Percentiles rank a stretch among this genome's conserved stretches.
phyloP scores from a whole-genome alignment of 2,113 vertebrate species.

The Bucco capensis region DNA sequence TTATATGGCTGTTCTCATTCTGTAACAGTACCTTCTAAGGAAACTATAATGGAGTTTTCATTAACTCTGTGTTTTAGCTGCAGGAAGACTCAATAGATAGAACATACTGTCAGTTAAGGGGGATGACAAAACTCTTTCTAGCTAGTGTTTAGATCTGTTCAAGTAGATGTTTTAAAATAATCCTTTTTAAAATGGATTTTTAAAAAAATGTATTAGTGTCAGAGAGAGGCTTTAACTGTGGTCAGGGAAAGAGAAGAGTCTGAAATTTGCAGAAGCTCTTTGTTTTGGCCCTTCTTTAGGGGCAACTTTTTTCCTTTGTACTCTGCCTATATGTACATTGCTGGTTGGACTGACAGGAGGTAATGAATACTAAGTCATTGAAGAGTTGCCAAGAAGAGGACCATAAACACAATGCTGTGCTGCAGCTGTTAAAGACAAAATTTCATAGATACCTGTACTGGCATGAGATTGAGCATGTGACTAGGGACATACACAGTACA shows the following conservation, averaged over 20 bases:
- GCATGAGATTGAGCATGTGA: not conserved
- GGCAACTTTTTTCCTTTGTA: not conserved
- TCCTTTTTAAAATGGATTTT: not conserved
- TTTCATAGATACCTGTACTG: not conserved
- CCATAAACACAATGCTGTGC: not conserved
- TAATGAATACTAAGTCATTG: not conserved
- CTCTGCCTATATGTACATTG: fast-evolving
- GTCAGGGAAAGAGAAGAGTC: not conserved
- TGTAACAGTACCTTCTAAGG: not conserved
- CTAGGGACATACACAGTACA: too few species aligned
- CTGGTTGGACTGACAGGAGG: not conserved
- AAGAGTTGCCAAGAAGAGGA: not conserved
- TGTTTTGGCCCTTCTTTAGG: not conserved
- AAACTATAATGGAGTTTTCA: not conserved
- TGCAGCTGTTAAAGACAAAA: not conserved
- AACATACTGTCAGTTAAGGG: not conserved
- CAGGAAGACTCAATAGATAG: not conserved
- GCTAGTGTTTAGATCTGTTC: not conserved
- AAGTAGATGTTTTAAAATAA: not conserved
- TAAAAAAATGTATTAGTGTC: not conserved
- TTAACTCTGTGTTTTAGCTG: not conserved
- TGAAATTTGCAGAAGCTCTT: not conserved
- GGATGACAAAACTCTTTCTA: not conserved
- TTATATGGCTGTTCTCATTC: not conserved
- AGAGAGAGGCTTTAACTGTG: not conserved